These are phyloP conservation scores for Hemicrepidius hirtus DNA, from an alignment of 2,888 invertebrate species.

Conservation along the genomic window DNA sequence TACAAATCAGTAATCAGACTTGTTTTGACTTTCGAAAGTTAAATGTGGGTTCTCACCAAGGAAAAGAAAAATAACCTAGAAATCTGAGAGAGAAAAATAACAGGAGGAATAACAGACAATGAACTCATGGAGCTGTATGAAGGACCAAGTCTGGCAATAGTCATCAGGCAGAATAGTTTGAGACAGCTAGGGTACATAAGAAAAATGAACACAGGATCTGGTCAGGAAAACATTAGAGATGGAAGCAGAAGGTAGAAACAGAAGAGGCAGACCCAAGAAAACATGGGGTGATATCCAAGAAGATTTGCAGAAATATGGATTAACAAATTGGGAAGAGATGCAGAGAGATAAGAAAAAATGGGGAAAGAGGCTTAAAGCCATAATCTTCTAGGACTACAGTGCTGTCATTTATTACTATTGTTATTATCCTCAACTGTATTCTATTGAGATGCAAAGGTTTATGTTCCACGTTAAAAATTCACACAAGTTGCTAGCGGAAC, in stretches of 20 bases:
- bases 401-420: no score
- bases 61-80: not conserved
- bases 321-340: not conserved
- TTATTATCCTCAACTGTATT: no score
- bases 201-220: no score
- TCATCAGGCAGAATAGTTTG: no score
- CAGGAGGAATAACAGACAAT: no score
- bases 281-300: not conserved
- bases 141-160: no score
- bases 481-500: no score
- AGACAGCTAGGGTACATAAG: no score
- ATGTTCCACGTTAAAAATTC: no score
- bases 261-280: not conserved
- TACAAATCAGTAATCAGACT: slow-evolving; percentile 1
- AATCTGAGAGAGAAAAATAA: no score
- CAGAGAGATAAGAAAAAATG: not conserved
- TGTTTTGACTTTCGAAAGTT: not conserved
- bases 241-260: not conserved
- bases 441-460: no score
- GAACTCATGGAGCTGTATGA: no score
- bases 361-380: not conserved
- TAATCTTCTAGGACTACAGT: not conserved
- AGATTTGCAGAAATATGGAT: not conserved
- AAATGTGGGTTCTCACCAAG: not conserved
- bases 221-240: not conserved